phyloP scores from a whole-genome alignment of 2,888 invertebrate species.

The Saturnia japonica region DNA sequence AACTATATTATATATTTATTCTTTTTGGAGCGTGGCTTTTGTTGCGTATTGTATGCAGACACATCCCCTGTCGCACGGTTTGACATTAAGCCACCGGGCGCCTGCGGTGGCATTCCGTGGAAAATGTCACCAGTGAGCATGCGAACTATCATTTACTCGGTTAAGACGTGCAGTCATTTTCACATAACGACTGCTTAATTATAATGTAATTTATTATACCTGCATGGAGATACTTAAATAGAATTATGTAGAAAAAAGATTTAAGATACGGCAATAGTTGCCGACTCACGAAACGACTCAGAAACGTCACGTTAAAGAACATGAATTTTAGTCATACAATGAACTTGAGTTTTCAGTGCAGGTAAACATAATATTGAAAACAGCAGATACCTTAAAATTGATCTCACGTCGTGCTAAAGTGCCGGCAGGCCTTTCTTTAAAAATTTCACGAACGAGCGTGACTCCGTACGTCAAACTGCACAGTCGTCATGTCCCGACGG shows the following conservation, averaged over 20 bases:
- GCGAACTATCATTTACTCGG: slow-evolving; percentile 35
- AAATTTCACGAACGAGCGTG: too few relatives aligned
- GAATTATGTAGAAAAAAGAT: neutral
- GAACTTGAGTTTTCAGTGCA: neutral
- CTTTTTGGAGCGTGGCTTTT: neutral
- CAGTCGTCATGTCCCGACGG: too few relatives aligned
- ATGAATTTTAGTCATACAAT: neutral
- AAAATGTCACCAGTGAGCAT: slow-evolving; percentile 42
- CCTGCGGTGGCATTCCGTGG: slow-evolving; percentile 40
- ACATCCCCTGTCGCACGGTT: slow-evolving; percentile 22
- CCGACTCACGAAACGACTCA: neutral
- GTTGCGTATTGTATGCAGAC: slow-evolving; percentile 26
- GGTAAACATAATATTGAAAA: too few relatives aligned
- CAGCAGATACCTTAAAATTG: too few relatives aligned
- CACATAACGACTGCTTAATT: slow-evolving; percentile 3
- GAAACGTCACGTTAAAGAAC: neutral
- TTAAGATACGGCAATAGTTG: neutral
- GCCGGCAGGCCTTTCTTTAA: too few relatives aligned
- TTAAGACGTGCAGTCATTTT: slow-evolving; percentile 15
- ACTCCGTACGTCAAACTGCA: too few relatives aligned
- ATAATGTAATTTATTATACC: neutral
- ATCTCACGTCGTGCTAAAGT: too few relatives aligned
- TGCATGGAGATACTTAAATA: neutral
- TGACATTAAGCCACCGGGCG: slow-evolving; percentile 44
- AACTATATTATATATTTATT: neutral